These are phyloP conservation scores for Chironomus tentans DNA, from an alignment of 2,888 invertebrate species.

Conservation along the genomic window DNA sequence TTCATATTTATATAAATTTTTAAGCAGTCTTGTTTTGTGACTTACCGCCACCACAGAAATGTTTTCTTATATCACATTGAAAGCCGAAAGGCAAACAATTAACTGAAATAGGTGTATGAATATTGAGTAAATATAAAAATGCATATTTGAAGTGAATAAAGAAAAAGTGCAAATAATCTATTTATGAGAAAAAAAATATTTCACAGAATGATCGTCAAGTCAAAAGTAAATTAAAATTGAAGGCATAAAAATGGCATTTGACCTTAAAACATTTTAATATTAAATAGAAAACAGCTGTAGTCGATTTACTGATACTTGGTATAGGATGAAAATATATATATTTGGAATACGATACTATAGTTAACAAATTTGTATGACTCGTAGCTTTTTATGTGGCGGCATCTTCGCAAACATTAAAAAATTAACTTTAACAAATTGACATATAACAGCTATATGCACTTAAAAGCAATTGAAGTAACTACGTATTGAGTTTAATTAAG, in stretches of 20 bases:
- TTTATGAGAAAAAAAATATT: not conserved
- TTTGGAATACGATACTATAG: not conserved
- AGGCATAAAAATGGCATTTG: not conserved
- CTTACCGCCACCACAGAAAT: slow-evolving; percentile 23
- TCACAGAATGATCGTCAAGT: not conserved
- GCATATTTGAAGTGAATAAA: not conserved
- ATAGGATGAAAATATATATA: no score
- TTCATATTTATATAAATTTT: not conserved
- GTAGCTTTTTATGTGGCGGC: not conserved
- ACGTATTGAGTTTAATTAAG: not conserved
- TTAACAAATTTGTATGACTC: no score
- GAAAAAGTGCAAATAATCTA: no score
- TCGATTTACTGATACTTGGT: no score
- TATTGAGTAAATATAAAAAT: not conserved
- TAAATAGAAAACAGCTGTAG: not conserved
- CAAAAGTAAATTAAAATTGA: not conserved
- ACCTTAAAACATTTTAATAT: not conserved
- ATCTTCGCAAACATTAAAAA: not conserved
- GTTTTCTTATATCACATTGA: not conserved
- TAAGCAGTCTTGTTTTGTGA: not conserved
- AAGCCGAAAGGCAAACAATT: not conserved
- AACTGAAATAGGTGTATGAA: not conserved
- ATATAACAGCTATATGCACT: not conserved
- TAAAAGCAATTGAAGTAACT: not conserved
- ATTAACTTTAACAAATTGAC: not conserved